Conservation (phyloP, 1,140 invertebrate species). For the Bilobella aurantiaca region DNA sequence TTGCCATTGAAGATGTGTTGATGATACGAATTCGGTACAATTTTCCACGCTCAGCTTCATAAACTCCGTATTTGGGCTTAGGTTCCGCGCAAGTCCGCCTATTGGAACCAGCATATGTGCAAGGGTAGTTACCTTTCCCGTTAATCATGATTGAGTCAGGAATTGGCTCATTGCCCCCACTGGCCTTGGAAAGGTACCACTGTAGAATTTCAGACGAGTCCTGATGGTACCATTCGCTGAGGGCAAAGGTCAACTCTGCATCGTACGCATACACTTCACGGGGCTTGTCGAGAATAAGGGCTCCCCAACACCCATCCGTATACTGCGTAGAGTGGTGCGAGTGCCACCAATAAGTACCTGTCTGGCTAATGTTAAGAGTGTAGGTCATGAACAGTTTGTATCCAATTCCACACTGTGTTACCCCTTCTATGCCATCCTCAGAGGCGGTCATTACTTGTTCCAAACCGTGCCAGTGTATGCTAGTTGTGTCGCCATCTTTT, state of each 20-base stretch:
- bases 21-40: constrained; percentile 21
- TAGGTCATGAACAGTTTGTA: constrained; percentile 2
- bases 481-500: constrained; percentile 1
- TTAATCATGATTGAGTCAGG: constrained; percentile 20
- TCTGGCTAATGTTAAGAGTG: constrained; percentile 1
- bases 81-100: neutral
- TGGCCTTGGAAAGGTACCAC: constrained; percentile 4
- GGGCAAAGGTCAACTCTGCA: constrained; percentile 10
- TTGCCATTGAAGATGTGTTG: neutral
- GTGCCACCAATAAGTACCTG: constrained; percentile 25
- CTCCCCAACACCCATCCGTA: constrained; percentile 20
- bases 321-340: constrained; percentile 19
- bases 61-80: neutral
- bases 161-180: constrained; percentile 6
- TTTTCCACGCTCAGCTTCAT: neutral
- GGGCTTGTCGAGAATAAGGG: constrained; percentile 12
- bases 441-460: constrained; percentile 4
- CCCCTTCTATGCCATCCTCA: constrained; percentile 16
- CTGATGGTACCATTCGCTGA: constrained; percentile 23
- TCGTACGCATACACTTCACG: constrained; percentile 14
- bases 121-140: constrained; percentile 19
- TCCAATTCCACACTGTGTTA: constrained; percentile 18
- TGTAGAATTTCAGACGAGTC: neutral
- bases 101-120: neutral
- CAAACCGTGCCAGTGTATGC: constrained; percentile 25